These are phyloP conservation scores for Dasypus novemcinctus DNA, from an alignment of 2,113 vertebrate species.

Conservation along the genomic window DNA sequence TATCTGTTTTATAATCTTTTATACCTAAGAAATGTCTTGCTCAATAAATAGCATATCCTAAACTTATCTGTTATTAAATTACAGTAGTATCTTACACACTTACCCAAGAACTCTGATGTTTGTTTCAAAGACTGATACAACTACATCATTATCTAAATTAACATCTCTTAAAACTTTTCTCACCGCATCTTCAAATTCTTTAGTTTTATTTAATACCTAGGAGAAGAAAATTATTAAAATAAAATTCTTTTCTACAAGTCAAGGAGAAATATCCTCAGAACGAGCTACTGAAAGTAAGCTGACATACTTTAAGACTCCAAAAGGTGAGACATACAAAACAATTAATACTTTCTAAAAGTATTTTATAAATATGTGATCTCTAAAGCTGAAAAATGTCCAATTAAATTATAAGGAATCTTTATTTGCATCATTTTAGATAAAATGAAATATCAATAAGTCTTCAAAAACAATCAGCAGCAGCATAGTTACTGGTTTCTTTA, in stretches of 20 bases:
- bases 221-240: slow-evolving; percentile 69
- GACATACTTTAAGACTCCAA: background rate
- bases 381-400: background rate
- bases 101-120: slow-evolving; percentile 99
- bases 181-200: slow-evolving; percentile 97
- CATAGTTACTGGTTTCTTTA: background rate
- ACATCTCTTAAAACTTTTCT: slow-evolving; percentile 95
- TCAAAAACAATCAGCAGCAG: background rate
- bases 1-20: background rate
- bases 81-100: slow-evolving; percentile 75
- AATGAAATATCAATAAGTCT: background rate
- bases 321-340: background rate
- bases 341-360: background rate
- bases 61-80: slow-evolving; percentile 5
- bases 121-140: slow-evolving; percentile 99
- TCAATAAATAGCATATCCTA: background rate
- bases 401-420: background rate
- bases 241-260: slow-evolving; percentile 19
- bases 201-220: slow-evolving; percentile 97
- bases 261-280: slow-evolving; percentile 31
- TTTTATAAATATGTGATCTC: background rate
- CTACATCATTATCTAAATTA: slow-evolving; percentile 97
- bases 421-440: background rate
- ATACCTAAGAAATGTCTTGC: background rate
- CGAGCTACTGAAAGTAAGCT: slow-evolving; percentile 36